These are phyloP conservation scores for Arrhopalites spinosus DNA, from an alignment of 2,888 invertebrate genomes.

Conservation along the genomic window DNA sequence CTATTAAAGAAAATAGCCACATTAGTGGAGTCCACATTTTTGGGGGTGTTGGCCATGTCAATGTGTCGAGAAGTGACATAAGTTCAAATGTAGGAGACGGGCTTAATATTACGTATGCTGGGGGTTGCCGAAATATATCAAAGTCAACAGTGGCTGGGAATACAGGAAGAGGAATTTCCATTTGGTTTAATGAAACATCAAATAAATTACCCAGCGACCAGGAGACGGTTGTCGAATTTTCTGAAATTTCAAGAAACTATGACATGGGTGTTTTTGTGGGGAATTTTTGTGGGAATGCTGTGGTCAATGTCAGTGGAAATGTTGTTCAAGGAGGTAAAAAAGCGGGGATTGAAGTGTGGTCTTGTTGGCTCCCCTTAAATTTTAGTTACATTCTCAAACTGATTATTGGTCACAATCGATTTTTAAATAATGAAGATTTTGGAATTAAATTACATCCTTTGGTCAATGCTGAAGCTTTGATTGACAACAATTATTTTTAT, in stretches of 20 bases:
- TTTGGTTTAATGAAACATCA: conserved; percentile 88
- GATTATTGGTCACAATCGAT: conserved; percentile 81
- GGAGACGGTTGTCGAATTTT: conserved; percentile 84
- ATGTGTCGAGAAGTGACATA: conserved; percentile 87
- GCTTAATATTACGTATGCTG: conserved; percentile 91
- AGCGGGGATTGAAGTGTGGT: conserved; percentile 79
- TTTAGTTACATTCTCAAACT: conserved; percentile 58
- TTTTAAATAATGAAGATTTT: conserved; percentile 72
- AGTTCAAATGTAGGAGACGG: conserved; percentile 92
- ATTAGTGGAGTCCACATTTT: conserved; percentile 88
- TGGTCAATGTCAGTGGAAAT: conserved; percentile 92
- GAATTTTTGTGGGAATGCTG: conserved; percentile 80
- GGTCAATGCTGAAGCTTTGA: conserved; percentile 74
- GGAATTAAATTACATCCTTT: conserved; percentile 81
- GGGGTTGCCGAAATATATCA: conserved; percentile 91
- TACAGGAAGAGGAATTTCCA: conserved; percentile 82
- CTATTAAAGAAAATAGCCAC: conserved; percentile 84
- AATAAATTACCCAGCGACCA: conserved; percentile 82
- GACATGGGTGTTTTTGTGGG: conserved; percentile 89
- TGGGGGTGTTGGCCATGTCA: conserved; percentile 90
- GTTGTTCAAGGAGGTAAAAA: conserved; percentile 78
- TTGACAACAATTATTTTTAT: conserved; percentile 88
- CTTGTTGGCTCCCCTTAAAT: conserved; percentile 71
- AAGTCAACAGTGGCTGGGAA: conserved; percentile 84
- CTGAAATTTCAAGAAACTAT: conserved; percentile 82